Base-by-base conservation (phyloP, 2,888 invertebrate genomes). In the Petrolisthes manimaculis region DNA sequence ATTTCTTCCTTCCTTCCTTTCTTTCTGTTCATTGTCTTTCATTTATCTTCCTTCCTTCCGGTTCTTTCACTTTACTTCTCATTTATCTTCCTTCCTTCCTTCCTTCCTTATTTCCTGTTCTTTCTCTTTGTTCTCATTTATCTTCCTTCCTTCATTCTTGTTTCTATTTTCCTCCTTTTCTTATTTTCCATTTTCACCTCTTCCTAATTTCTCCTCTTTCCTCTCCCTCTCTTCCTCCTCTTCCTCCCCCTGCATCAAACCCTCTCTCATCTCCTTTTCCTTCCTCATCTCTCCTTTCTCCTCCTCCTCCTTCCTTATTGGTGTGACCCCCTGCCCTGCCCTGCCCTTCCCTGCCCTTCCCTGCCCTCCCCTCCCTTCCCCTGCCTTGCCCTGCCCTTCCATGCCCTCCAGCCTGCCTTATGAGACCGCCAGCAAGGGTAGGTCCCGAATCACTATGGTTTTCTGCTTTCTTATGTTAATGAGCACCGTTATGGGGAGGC, bases 381-480 rank as follows among this genome's bases (percentile, higher is more conserved):
- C 51, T 6, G 5, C 74, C 6, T n/a, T 21, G 12, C n/a, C 74
- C 6, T 14, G 6, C 61, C 14, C 61, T 61, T 14, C 14, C 61
- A 9, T 14, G 14, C 61, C 61, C 61, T 61, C 6, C 61, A 61
- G 51, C 18, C 51, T 21, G 77, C 37, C 75, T 77, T 84, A 77
- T 84, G 84, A 84, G 77, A 21, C 71, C 61, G n/a, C 71, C 21
- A 82, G 69, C 67, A 69, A 82, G 82, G 53, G 82, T 51, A 37
- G 51, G 37, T 37, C 18, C 54, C 18, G 78, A 78, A 53, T 69
- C 84, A 85, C 79, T 79, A 79, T 85, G 84, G 79, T 85, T 79
- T 77, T 79, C 84, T 79, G 84, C 79, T 79, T 85, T 79, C 78
- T 85, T 79, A 79, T 85, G 84, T 69, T 85, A 85, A 84, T 84